These are phyloP conservation scores for Hetaerina titia DNA, from an alignment of 2,888 invertebrate species.

Conservation along the genomic window DNA sequence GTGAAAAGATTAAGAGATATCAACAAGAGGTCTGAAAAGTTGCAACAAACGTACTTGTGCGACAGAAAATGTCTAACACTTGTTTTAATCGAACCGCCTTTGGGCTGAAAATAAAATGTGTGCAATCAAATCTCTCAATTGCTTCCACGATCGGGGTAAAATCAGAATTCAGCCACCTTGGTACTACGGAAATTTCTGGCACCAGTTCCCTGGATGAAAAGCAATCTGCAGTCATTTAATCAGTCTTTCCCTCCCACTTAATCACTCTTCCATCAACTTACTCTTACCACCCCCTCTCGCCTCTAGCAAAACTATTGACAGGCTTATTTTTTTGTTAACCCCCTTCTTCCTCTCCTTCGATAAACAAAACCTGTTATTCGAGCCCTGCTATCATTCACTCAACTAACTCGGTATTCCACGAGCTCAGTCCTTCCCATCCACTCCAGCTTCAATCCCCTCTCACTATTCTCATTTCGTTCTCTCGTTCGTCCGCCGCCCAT, in stretches of 20 bases:
- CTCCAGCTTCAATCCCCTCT: background rate
- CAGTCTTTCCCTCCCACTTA: background rate
- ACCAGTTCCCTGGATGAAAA: background rate
- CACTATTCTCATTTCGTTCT: background rate
- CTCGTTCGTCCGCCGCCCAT: background rate
- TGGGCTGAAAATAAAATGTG: no score
- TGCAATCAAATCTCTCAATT: no score
- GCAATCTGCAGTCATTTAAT: background rate
- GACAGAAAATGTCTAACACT: no score
- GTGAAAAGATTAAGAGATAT: no score
- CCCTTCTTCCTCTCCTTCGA: background rate
- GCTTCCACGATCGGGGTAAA: no score
- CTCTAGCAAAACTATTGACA: conserved; percentile 15
- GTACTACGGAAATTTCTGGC: background rate
- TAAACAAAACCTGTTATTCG: conserved; percentile 35
- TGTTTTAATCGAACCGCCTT: no score
- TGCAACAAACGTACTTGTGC: no score
- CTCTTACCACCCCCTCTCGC: background rate
- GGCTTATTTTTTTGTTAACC: background rate
- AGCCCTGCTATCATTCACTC: background rate
- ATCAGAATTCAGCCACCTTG: background rate
- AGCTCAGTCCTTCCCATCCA: background rate
- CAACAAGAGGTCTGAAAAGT: no score
- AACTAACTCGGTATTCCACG: background rate
- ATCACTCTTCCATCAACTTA: background rate